phyloP scores from a whole-genome alignment of 1,140 invertebrate species.

The Pararge aegeria region DNA sequence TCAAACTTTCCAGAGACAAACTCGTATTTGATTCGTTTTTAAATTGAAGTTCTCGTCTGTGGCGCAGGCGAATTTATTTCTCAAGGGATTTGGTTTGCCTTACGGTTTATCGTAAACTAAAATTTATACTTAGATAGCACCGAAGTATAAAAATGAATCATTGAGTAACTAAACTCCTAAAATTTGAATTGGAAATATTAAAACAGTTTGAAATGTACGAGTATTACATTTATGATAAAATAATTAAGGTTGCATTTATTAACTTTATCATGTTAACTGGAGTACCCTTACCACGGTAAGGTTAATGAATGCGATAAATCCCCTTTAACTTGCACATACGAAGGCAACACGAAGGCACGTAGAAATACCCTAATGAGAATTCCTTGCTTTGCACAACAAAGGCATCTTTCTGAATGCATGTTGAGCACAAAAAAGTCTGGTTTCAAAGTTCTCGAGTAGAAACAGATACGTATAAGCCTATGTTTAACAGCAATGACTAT shows the following conservation, averaged over 20 bases:
- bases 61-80: conserved; percentile 3
- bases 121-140: neutral
- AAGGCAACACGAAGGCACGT: conserved; percentile 62
- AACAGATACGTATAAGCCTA: conserved; percentile 1
- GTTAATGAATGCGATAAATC: conserved; percentile 58
- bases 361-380: conserved; percentile 71
- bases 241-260: conserved; percentile 8
- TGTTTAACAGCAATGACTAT: neutral
- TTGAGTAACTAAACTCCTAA: too few species aligned
- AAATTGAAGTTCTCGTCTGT: conserved; percentile 3
- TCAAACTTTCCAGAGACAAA: conserved; percentile 2
- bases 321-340: conserved; percentile 44
- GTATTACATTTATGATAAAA: neutral
- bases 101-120: neutral
- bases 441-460: conserved; percentile 42
- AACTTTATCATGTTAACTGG: conserved; percentile 32
- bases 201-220: too few species aligned
- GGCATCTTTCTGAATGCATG: conserved; percentile 59
- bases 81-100: neutral
- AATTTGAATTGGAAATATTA: too few species aligned
- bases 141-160: too few species aligned
- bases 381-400: conserved; percentile 63
- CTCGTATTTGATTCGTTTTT: conserved; percentile 1
- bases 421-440: conserved; percentile 63
- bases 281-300: conserved; percentile 40